Evolutionary conservation across 2,797 vertebrate genomes (phyloP).

Genomic region (Gobionotothen gibberifrons): DNA sequence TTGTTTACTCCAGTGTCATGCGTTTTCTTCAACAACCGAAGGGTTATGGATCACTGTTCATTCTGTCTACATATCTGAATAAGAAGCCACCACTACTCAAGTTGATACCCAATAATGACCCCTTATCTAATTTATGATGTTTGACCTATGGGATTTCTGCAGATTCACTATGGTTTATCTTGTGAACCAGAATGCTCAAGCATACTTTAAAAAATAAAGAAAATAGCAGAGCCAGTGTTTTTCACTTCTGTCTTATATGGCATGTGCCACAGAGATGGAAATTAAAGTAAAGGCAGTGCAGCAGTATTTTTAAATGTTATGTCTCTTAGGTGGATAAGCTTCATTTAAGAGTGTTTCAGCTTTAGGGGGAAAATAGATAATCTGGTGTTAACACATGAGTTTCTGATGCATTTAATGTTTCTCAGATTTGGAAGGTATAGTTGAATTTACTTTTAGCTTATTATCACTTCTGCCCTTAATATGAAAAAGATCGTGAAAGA

Average conservation of each 20-base stretch:
- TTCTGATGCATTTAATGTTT: slow-evolving; percentile 31
- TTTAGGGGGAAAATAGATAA: slow-evolving; percentile 46
- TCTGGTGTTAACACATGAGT: slow-evolving; percentile 34
- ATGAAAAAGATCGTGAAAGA: slow-evolving; percentile 44
- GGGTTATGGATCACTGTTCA: slow-evolving; percentile 37
- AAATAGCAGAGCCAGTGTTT: slow-evolving; percentile 42
- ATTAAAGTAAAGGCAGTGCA: slow-evolving; percentile 30
- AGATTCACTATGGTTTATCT: slow-evolving; percentile 40
- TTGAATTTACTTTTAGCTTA: slow-evolving; percentile 26
- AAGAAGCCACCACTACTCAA: slow-evolving; percentile 35
- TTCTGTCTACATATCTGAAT: slow-evolving; percentile 34
- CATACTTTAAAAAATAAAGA: slow-evolving; percentile 25
- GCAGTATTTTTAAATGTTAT: slow-evolving; percentile 33
- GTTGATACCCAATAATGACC: slow-evolving; percentile 43
- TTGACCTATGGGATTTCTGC: slow-evolving; percentile 30
- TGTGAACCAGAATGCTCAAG: slow-evolving; percentile 39
- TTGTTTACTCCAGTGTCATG: slow-evolving; percentile 60
- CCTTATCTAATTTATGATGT: slow-evolving; percentile 22
- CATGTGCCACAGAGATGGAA: slow-evolving; percentile 39
- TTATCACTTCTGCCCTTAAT: slow-evolving; percentile 35
- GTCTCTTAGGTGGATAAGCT: slow-evolving; percentile 56
- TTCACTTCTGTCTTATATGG: slow-evolving; percentile 47
- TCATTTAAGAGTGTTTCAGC: slow-evolving; percentile 48
- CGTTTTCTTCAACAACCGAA: slow-evolving; percentile 31
- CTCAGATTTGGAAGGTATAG: slow-evolving; percentile 22